Conservation (phyloP, 2,113 vertebrate genomes). For the Atlantisia rogersi region DNA sequence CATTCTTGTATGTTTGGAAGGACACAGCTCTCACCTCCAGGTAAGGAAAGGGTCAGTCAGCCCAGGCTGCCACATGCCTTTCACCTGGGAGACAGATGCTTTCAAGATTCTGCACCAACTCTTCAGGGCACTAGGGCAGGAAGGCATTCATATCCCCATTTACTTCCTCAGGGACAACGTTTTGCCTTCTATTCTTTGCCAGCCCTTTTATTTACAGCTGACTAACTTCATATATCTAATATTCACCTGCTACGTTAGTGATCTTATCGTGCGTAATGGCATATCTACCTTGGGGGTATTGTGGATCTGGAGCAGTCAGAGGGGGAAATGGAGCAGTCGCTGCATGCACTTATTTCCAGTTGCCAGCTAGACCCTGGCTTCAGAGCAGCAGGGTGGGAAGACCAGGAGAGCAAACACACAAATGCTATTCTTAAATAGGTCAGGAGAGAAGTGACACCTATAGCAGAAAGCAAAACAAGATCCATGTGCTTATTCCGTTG, state of each 20-base stretch:
- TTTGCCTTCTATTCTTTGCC: constrained; percentile 57
- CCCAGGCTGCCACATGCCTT: background rate
- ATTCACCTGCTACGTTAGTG: constrained; percentile 54
- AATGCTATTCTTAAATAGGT: background rate
- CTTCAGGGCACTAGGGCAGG: constrained; percentile 3
- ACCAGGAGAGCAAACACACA: background rate
- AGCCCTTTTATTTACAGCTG: constrained; percentile 53
- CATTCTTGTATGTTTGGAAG: background rate
- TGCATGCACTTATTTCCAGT: background rate
- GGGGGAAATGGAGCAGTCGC: background rate
- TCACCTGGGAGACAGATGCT: background rate
- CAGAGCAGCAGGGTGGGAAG: background rate
- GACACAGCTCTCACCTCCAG: background rate
- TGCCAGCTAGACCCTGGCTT: background rate
- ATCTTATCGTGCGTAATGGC: constrained; percentile 50
- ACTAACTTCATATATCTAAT: constrained; percentile 48
- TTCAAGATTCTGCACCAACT: background rate
- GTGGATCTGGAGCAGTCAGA: constrained; percentile 13
- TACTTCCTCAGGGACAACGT: constrained; percentile 1
- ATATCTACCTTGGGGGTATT: background rate
- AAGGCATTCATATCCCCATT: background rate
- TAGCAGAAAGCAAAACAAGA: background rate
- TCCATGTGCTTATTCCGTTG: background rate
- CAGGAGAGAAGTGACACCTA: background rate
- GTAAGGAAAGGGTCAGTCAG: background rate